phyloP scores from a whole-genome alignment of 2,113 vertebrate genomes.

The Cyphomyrus plagiostoma region DNA sequence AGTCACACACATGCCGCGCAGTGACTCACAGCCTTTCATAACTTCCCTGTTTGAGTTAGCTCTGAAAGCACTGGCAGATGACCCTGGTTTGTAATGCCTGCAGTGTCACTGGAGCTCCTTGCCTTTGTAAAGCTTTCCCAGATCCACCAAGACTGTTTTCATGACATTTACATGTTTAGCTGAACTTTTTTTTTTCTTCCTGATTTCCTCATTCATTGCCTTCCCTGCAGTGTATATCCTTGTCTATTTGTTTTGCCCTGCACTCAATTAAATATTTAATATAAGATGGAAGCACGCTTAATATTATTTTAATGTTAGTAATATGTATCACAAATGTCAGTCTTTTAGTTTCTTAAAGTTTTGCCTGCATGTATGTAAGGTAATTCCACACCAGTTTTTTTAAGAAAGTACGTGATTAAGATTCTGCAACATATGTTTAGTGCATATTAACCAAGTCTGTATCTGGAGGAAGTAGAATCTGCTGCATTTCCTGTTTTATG shows the following conservation, averaged over 20 bases:
- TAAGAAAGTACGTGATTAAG: background rate
- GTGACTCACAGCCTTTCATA: background rate
- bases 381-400: background rate
- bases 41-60: background rate
- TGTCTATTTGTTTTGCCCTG: background rate
- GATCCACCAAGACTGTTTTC: background rate
- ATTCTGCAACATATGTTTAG: background rate
- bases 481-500: constrained; percentile 7
- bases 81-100: background rate
- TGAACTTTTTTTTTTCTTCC: background rate
- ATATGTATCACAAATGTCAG: background rate
- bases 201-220: background rate
- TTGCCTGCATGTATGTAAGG: background rate
- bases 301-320: background rate
- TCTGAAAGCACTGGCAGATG: background rate
- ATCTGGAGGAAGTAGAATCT: background rate
- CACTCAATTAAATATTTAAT: background rate
- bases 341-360: background rate
- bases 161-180: background rate
- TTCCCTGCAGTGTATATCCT: background rate
- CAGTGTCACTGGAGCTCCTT: background rate
- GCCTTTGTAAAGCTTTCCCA: background rate
- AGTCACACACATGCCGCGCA: background rate
- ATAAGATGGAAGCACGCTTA: background rate
- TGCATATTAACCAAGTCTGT: background rate